Percentiles rank a stretch among this genome's conserved stretches.
Evolutionary conservation across 2,113 vertebrate genomes (phyloP).

Genomic region (Xiphophorus hellerii): DNA sequence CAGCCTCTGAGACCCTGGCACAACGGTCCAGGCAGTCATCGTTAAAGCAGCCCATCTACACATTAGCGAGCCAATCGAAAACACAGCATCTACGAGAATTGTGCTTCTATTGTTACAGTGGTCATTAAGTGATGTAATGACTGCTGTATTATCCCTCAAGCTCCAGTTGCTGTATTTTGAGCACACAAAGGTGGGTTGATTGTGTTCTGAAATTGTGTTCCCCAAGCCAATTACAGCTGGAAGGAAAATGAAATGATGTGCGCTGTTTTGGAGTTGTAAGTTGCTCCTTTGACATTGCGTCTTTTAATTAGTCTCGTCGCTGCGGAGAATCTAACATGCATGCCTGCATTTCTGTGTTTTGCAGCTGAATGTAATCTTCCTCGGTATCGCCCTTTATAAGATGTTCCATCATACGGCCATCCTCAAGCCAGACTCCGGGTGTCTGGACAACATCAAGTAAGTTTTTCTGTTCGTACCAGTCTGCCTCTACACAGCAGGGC

Average conservation of each 20-base stretch:
- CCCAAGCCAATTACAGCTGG: conserved; percentile 57
- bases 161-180: conserved; percentile 44
- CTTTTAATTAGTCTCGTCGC: conserved; percentile 53
- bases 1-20: conserved; percentile 20
- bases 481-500: not conserved
- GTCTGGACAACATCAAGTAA: conserved; percentile 99
- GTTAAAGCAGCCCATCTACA: conserved; percentile 42
- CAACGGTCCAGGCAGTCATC: conserved; percentile 44
- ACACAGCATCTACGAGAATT: conserved; percentile 45
- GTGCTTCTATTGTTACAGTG: conserved; percentile 49
- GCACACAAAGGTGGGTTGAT: conserved; percentile 61
- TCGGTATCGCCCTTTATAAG: conserved; percentile 98
- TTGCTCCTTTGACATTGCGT: conserved; percentile 53
- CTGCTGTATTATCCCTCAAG: conserved; percentile 44
- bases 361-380: conserved; percentile 99
- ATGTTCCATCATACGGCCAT: conserved; percentile 99
- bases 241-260: conserved; percentile 53
- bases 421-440: conserved; percentile 98
- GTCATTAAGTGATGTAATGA: conserved; percentile 52
- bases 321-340: conserved; percentile 42
- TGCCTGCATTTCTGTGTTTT: conserved; percentile 57
- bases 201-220: conserved; percentile 51
- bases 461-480: conserved; percentile 49
- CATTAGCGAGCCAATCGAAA: conserved; percentile 32
- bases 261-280: conserved; percentile 32